Base-by-base conservation (phyloP, 2,113 vertebrate species). In the Zootoca vivipara region DNA sequence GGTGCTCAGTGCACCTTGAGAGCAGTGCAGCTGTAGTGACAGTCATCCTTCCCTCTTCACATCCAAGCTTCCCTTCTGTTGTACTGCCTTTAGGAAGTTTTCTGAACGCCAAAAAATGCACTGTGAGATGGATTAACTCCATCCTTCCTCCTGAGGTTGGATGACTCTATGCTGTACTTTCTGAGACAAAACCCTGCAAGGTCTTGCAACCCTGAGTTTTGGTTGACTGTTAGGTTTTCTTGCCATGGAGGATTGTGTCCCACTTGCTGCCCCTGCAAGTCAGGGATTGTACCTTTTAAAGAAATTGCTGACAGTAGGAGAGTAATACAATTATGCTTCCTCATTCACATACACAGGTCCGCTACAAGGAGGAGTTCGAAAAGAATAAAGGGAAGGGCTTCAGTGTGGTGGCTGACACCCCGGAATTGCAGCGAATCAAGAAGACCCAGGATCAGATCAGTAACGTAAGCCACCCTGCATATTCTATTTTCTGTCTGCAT, bases 331-430 rank as follows among this genome's bases (percentile, higher is more conserved):
- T 73, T 78, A 5, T 73, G 13, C 72, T 72, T 62, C 85, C 28
- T 72, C 40, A 24, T 74, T 33, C 10, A 42, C 15, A 38, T 70
- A 30, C 18, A 75, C 96, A 99, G 99, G 98, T 99, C 89, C 97
- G 96, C 94, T 99, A 99, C 97, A 99, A 97, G 97, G 98, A 99
- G 95, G 98, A 99, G 65, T 99, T 99, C 88, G 99, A 99, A 97
- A 99, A 99, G 97, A 99, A 97, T 95, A 99, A 98, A 95, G 99
- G 99, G 12, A 99, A 98, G 87, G 98, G 98, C 1, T 99, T 98
- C 97, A 99, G 98, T 5, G 98, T 97, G 91, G 98, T 99, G 91
- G 96, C 98, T 0, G 98, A 99, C 95, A 99, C 99, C 35, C 99
- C 98, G 0, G 99, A 99, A 93, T 86, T 99, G 93, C 98, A 99